A percentile compares a stretch with the other conserved stretches of the same genome.
Evolutionary conservation across 1,140 invertebrate species (phyloP).

Genomic region (Brachionus koreanus): DNA sequence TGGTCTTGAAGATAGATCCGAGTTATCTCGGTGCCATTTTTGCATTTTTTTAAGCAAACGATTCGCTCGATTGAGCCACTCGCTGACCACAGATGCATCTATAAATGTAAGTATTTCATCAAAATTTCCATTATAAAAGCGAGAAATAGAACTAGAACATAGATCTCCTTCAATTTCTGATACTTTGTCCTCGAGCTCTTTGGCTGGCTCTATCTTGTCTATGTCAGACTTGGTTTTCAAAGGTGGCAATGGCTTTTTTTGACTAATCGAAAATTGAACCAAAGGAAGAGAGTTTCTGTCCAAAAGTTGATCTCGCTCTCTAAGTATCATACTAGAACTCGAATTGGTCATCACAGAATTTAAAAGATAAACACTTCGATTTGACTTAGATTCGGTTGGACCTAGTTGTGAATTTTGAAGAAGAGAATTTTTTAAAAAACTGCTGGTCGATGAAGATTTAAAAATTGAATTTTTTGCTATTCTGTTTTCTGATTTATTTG

Average conservation of each 20-base stretch:
- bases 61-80: slow-evolving; percentile 54
- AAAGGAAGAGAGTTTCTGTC: slow-evolving; percentile 2
- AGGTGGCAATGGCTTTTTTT: slow-evolving; percentile 18
- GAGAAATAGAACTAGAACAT: neutral
- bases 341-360: slow-evolving; percentile 4
- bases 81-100: slow-evolving; percentile 56
- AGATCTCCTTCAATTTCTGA: neutral
- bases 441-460: neutral
- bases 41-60: slow-evolving; percentile 49
- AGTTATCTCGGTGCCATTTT: slow-evolving; percentile 49
- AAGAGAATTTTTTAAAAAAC: neutral
- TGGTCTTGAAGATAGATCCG: slow-evolving; percentile 44
- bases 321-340: neutral
- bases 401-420: neutral
- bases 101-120: slow-evolving; percentile 46
- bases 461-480: neutral
- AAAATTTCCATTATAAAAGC: neutral
- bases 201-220: neutral
- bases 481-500: slow-evolving; percentile 25
- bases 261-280: neutral
- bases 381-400: neutral
- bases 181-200: neutral
- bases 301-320: slow-evolving; percentile 6
- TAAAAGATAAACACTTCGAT: neutral
- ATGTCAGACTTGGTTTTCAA: neutral